phyloP scores from a whole-genome alignment of 1,140 invertebrate genomes.

The Eriocheir sinensis region DNA sequence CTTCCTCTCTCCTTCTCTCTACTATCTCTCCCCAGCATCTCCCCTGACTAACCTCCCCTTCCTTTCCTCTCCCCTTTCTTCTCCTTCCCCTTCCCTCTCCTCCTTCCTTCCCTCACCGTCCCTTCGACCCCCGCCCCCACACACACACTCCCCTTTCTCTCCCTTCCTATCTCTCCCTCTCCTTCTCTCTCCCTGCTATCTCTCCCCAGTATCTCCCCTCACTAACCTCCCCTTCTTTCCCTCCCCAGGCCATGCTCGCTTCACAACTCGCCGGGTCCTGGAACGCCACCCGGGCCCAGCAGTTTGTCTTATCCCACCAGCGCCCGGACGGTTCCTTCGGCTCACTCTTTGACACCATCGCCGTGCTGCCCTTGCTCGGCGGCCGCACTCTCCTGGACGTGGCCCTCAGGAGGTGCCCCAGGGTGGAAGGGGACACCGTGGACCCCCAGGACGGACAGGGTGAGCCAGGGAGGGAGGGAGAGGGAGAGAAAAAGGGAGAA shows the following conservation, averaged over 20 bases:
- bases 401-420: constrained; percentile 59
- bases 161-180: not conserved
- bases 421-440: constrained; percentile 56
- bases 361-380: constrained; percentile 86
- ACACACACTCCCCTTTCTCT: not conserved
- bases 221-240: not conserved
- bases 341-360: constrained; percentile 88
- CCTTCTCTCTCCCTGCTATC: not conserved
- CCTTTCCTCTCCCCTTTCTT: not conserved
- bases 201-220: not conserved
- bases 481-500: not conserved
- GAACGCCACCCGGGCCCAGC: constrained; percentile 89
- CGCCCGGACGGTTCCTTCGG: constrained; percentile 89
- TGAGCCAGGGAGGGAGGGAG: not conserved
- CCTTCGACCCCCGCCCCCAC: not conserved
- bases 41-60: not conserved
- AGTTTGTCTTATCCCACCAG: constrained; percentile 89
- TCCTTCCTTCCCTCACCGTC: too few relatives aligned
- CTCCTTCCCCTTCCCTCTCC: not conserved
- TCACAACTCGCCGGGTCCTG: constrained; percentile 84
- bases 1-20: not conserved
- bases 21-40: not conserved
- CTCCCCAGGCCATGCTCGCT: constrained; percentile 85
- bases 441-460: constrained; percentile 53
- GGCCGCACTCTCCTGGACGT: constrained; percentile 75